Evolutionary conservation across 2,797 vertebrate genomes (phyloP).

Genomic region (Serranus cabrilla): DNA sequence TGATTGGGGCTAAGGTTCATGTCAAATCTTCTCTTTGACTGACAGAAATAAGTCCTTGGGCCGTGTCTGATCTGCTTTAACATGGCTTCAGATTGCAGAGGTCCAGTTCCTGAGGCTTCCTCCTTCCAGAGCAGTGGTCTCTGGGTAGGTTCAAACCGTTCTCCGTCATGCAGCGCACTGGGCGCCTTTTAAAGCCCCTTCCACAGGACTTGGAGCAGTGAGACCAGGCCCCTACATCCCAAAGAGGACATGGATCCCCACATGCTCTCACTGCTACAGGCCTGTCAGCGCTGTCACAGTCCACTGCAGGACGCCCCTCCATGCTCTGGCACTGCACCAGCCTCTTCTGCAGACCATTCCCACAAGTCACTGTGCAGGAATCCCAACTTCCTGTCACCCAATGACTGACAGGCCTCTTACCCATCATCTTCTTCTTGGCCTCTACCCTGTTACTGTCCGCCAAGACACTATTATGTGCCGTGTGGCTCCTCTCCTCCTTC

Average conservation of each 20-base stretch:
- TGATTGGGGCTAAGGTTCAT: constrained; percentile 36
- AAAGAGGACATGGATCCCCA: constrained; percentile 92
- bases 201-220: constrained; percentile 96
- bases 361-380: constrained; percentile 91
- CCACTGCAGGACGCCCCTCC: constrained; percentile 82
- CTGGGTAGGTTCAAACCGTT: constrained; percentile 86
- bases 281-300: constrained; percentile 84
- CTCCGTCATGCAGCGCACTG: constrained; percentile 85
- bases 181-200: constrained; percentile 92
- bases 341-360: constrained; percentile 90
- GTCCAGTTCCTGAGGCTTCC: constrained; percentile 98
- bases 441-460: constrained; percentile 75
- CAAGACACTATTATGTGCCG: constrained; percentile 88
- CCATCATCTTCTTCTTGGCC: constrained; percentile 67
- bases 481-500: constrained; percentile 84
- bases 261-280: constrained; percentile 87
- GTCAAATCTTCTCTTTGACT: constrained; percentile 35
- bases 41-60: background rate
- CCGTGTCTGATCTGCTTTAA: constrained; percentile 68
- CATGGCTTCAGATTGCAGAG: constrained; percentile 92
- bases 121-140: constrained; percentile 90
- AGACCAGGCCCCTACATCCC: constrained; percentile 92
- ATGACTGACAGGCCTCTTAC: constrained; percentile 74
- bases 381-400: constrained; percentile 93
- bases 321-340: constrained; percentile 88